Percentiles rank a stretch among this genome's conserved stretches.
phyloP scores from a whole-genome alignment of 2,113 vertebrate genomes.

The Delphinapterus leucas region DNA sequence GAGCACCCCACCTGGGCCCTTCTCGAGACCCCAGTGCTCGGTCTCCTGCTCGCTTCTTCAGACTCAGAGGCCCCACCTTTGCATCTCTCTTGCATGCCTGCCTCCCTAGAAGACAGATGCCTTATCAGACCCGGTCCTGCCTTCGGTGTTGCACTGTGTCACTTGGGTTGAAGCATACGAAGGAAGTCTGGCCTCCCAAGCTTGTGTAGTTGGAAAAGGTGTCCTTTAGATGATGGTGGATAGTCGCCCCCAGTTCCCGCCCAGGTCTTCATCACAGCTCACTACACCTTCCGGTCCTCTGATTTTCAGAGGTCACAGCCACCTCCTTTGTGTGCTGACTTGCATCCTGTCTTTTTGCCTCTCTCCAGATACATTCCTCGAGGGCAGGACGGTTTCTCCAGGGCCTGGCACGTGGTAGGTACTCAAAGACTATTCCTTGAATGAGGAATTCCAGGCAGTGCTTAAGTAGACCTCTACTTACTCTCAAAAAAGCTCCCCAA shows the following conservation, averaged over 20 bases:
- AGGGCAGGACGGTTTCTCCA: background rate
- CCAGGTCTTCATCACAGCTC: background rate
- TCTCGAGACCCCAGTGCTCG: background rate
- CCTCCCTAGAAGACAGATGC: too few species aligned
- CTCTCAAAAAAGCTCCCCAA: background rate
- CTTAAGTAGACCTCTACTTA: background rate
- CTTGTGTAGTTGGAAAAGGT: background rate
- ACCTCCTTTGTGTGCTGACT: background rate
- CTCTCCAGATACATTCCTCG: background rate
- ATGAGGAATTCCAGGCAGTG: background rate
- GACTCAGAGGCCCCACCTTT: background rate
- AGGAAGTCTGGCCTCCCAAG: background rate
- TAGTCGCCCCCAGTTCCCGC: rapidly evolving
- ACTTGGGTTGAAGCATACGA: background rate
- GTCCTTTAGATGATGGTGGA: rapidly evolving
- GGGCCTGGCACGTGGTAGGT: background rate
- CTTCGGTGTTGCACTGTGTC: rapidly evolving
- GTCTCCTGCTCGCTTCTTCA: background rate
- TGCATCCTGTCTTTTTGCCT: background rate
- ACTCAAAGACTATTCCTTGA: background rate
- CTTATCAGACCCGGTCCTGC: background rate
- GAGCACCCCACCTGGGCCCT: background rate
- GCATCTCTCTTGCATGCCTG: background rate
- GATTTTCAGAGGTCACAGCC: rapidly evolving
- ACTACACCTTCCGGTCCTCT: background rate